Evolutionary conservation across 1,140 invertebrate species (phyloP).

Genomic region (Cyrtorhinus lividipennis): DNA sequence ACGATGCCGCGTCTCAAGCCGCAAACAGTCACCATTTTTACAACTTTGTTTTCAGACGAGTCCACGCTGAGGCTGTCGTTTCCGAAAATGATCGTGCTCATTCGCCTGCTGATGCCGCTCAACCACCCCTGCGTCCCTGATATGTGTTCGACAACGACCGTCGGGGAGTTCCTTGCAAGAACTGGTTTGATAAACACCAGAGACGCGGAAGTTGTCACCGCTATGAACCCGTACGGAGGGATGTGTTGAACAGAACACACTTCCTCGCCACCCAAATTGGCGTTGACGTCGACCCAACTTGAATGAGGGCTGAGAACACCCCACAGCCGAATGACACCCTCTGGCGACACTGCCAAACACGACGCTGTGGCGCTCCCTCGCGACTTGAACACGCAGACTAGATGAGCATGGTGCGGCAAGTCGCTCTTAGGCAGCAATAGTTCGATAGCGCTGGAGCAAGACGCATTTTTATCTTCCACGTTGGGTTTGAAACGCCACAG

Average conservation of each 20-base stretch:
- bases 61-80: conserved; percentile 53
- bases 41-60: conserved; percentile 31
- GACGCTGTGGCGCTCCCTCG: conserved; percentile 39
- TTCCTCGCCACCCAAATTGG: conserved; percentile 50
- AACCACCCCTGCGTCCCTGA: conserved; percentile 70
- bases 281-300: conserved; percentile 65
- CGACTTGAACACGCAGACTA: conserved; percentile 60
- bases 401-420: conserved; percentile 75
- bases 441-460: conserved; percentile 34
- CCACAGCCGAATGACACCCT: conserved; percentile 85
- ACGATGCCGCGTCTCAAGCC: not conserved
- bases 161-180: conserved; percentile 39
- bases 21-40: conserved; percentile 35
- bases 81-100: conserved; percentile 79
- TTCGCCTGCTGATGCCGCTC: conserved; percentile 66
- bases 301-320: conserved; percentile 74
- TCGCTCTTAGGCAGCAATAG: conserved; percentile 79
- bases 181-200: conserved; percentile 56
- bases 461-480: not conserved
- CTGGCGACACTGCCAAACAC: conserved; percentile 83
- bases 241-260: conserved; percentile 54
- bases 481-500: conserved; percentile 52
- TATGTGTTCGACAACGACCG: conserved; percentile 51
- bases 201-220: conserved; percentile 83
- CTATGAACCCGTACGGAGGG: conserved; percentile 57